Evolutionary conservation across 2,113 vertebrate species (phyloP), one percentile per base, ranked within the genome.

Genomic region (Phrynosoma platyrhinos): DNA sequence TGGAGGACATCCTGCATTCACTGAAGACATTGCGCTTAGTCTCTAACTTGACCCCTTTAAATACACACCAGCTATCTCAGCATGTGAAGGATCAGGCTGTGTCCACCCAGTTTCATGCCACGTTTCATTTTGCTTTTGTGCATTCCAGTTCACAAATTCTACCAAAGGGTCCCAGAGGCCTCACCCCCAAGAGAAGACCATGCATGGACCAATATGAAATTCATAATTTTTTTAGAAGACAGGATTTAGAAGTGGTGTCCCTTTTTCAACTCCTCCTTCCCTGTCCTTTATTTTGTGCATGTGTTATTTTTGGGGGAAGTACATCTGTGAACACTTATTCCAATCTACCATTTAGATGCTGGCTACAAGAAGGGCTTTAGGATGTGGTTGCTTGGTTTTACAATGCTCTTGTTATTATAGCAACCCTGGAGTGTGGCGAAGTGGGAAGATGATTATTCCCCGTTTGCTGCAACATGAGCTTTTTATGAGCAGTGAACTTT

Each of bases 401-500:
- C 12, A 12, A 25, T 76, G 52, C 40, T 42, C 55, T 27, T 52
- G 62, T 85, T 72, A 52, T 90, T 76, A 32, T 5, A 30, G 40
- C 72, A 52, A 69, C 66, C 32, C 52, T 4, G 16, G 76, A 80
- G 68, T 87, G 72, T 53, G 20, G 21, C 27, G 5, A 82, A 90
- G 55, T 40, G 80, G 84, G 83, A 42, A 42, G 76, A 79, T 82
- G 68, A n/a, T 79, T 92, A 81, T 93, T 94, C 90, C 86, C 87
- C 88, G 87, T 84, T 82, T 68, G 55, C 72, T 62, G 91, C 90
- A 93, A 92, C 16, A 84, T 79, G 90, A 95, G 90, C 88, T 83
- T 88, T 84, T 85, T 87, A 83, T 30, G 1, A 88, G 78, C 79
- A 36, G 85, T 94, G 93, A 95, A 94, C 91, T 94, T 95, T 95